Percentiles rank a stretch among this genome's conserved stretches.
Evolutionary conservation across 2,888 invertebrate species (phyloP).

Genomic region (Pyrgus malvae): DNA sequence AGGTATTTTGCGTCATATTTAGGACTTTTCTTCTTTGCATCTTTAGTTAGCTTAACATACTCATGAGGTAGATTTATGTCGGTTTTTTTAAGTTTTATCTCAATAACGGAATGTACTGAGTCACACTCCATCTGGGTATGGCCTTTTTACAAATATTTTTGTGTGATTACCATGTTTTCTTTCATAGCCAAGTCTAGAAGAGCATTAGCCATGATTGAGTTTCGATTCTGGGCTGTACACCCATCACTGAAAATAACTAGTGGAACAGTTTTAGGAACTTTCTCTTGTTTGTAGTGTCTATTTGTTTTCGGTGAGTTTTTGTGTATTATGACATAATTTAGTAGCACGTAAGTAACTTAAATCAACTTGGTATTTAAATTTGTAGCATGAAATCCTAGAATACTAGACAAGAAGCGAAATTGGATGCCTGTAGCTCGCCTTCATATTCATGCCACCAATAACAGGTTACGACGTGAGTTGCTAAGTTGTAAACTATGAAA

Average conservation of each 20-base stretch:
- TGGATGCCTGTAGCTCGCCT: neutral
- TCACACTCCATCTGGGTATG: conserved; percentile 35
- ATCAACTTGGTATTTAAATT: no score
- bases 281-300: conserved; percentile 2
- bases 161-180: conserved; percentile 16
- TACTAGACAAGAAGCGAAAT: neutral
- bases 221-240: neutral
- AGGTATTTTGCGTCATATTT: neutral
- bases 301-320: no score
- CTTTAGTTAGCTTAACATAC: conserved; percentile 19
- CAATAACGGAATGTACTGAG: conserved; percentile 44
- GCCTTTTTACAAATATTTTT: conserved; percentile 24
- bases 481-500: neutral
- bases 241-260: neutral
- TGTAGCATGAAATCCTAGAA: no score
- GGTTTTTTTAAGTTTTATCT: conserved; percentile 34
- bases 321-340: no score
- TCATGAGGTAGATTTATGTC: conserved; percentile 11
- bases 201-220: neutral
- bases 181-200: conserved; percentile 6
- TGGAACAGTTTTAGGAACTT: neutral
- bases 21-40: conserved; percentile 21
- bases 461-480: neutral
- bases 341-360: no score
- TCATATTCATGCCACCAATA: conserved; percentile 5